Conservation (phyloP, 2,113 vertebrate genomes). For the Psittacula cyanocephala region DNA sequence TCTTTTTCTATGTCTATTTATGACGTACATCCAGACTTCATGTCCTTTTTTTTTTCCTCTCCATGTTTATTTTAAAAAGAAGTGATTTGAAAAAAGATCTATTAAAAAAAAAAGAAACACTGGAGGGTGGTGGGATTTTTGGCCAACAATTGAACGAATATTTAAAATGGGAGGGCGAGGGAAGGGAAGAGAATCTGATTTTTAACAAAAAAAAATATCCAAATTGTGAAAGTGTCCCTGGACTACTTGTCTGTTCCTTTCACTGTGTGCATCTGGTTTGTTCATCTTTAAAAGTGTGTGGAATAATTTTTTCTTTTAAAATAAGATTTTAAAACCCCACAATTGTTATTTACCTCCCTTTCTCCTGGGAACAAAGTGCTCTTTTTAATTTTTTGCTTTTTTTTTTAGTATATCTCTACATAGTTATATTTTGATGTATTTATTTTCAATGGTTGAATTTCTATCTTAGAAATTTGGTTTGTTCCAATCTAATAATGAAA, state of each 20-base stretch:
- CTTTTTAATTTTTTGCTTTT: slow-evolving; percentile 80
- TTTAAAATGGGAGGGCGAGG: not conserved
- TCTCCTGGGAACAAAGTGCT: slow-evolving; percentile 79
- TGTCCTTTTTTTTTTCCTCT: slow-evolving; percentile 79
- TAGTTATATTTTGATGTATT: slow-evolving; percentile 79
- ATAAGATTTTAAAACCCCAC: not conserved
- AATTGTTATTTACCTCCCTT: slow-evolving; percentile 66
- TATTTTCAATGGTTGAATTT: slow-evolving; percentile 83
- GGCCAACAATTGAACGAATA: slow-evolving; percentile 22
- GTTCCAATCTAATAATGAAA: slow-evolving; percentile 74
- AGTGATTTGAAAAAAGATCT: slow-evolving; percentile 68
- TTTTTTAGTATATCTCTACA: slow-evolving; percentile 76
- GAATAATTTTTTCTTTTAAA: slow-evolving; percentile 75
- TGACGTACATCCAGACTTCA: slow-evolving; percentile 95
- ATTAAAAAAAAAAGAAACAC: slow-evolving; percentile 80
- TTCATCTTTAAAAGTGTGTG: slow-evolving; percentile 89
- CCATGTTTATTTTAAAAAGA: slow-evolving; percentile 75
- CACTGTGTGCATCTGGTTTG: slow-evolving; percentile 91
- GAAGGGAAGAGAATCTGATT: slow-evolving; percentile 4
- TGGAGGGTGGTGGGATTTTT: slow-evolving; percentile 53
- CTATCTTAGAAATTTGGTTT: slow-evolving; percentile 82
- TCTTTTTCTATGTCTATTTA: slow-evolving; percentile 79
- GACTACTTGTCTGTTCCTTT: slow-evolving; percentile 82
- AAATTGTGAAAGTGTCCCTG: slow-evolving; percentile 70
- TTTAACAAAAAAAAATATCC: not conserved